Evolutionary conservation across 1,140 invertebrate genomes (phyloP).

Genomic region (Ylistrum balloti): DNA sequence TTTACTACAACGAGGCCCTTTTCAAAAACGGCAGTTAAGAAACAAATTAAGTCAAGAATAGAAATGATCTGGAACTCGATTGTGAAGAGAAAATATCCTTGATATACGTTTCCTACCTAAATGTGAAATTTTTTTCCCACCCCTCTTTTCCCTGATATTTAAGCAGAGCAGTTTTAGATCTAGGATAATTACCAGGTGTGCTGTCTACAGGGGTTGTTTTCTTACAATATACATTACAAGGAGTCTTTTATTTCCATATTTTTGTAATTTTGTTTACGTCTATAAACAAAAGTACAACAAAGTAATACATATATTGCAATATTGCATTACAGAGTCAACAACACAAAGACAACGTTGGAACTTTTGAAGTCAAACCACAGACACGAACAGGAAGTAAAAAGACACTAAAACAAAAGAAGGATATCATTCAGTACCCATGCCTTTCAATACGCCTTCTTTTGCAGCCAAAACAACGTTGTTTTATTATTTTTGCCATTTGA

Average conservation of each 20-base stretch:
- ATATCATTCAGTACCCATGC: too few species aligned
- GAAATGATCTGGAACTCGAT: background rate
- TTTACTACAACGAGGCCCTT: too few species aligned
- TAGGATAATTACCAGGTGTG: too few species aligned
- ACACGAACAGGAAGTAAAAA: too few species aligned
- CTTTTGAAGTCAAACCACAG: too few species aligned
- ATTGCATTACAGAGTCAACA: too few species aligned
- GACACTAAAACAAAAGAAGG: background rate
- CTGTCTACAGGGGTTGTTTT: background rate
- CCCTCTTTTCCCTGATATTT: background rate
- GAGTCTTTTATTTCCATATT: background rate
- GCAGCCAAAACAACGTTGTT: too few species aligned
- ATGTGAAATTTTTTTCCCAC: background rate
- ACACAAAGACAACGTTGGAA: background rate
- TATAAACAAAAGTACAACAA: background rate
- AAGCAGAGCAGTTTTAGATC: too few species aligned
- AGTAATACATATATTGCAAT: background rate
- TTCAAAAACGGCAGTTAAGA: background rate
- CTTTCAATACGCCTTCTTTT: too few species aligned
- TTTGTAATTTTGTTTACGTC: background rate
- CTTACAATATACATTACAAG: background rate
- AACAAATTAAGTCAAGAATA: background rate
- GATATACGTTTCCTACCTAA: background rate
- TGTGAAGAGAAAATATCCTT: background rate
- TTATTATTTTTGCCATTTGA: too few species aligned